Conservation (phyloP, 2,113 vertebrate genomes). For the Ptilorrhoa leucosticta region DNA sequence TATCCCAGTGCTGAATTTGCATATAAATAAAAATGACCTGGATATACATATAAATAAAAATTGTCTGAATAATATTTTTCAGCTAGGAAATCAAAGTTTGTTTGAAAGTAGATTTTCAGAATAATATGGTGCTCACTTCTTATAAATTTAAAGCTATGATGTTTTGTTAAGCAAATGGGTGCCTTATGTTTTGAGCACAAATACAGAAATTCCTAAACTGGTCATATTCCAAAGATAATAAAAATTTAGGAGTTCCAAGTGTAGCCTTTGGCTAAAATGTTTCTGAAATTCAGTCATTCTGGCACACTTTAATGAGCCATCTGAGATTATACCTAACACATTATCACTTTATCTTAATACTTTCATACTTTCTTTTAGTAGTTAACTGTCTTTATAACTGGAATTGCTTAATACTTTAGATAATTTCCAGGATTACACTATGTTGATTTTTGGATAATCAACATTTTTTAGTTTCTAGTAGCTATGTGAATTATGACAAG, state of each 20-base stretch:
- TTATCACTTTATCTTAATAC: constrained; percentile 2
- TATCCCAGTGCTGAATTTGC: background rate
- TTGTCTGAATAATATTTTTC: background rate
- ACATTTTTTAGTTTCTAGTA: background rate
- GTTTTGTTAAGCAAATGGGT: background rate
- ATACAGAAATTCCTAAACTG: constrained; percentile 24
- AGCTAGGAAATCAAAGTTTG: background rate
- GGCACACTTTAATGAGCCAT: background rate
- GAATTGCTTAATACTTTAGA: background rate
- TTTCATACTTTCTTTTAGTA: background rate
- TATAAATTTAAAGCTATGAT: background rate
- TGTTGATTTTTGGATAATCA: background rate
- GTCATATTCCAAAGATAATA: constrained; percentile 31
- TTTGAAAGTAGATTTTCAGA: background rate
- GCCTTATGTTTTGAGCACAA: background rate
- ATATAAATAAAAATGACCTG: background rate
- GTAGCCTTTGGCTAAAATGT: constrained; percentile 32
- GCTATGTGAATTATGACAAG: background rate
- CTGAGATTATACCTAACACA: background rate
- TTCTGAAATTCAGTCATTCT: constrained; percentile 37
- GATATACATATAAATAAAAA: background rate
- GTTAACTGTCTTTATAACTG: background rate
- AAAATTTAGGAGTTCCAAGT: constrained; percentile 4
- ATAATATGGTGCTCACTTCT: accelerated
- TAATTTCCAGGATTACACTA: background rate